A percentile compares a stretch with the other conserved stretches of the same genome.
These are phyloP conservation scores for Phrynocephalus guinanensis DNA, from an alignment of 2,797 vertebrate species.

Conservation along the genomic window DNA sequence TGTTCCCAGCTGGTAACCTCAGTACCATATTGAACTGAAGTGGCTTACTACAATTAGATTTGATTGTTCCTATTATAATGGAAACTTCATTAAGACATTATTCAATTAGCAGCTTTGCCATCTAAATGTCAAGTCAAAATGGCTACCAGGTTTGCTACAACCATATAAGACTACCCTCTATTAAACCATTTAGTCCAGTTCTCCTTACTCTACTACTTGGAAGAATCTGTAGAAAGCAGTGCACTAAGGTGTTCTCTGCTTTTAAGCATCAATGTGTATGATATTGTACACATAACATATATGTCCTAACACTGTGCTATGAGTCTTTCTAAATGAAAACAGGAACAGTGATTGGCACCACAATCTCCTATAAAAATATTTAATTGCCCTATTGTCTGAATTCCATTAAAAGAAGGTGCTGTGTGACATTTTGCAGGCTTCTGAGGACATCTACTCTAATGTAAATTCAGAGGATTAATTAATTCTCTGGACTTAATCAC, in stretches of 20 bases:
- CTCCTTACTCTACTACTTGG: not conserved
- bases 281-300: not conserved
- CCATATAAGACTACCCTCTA: not conserved
- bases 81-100: not conserved
- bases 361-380: not conserved
- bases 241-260: not conserved
- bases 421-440: not conserved
- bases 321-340: not conserved
- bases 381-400: not conserved
- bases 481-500: too few species aligned
- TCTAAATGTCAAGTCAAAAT: not conserved
- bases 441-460: not conserved
- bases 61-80: not conserved
- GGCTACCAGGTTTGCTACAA: not conserved
- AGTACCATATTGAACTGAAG: not conserved
- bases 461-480: not conserved
- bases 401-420: not conserved
- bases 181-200: not conserved
- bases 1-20: not conserved
- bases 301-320: not conserved
- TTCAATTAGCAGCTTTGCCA: not conserved
- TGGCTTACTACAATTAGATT: not conserved
- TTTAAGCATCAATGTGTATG: too few species aligned
- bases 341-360: not conserved
- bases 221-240: not conserved